These are phyloP conservation scores for Zonotrichia leucophrys DNA, from an alignment of 2,113 vertebrate species.

Conservation along the genomic window DNA sequence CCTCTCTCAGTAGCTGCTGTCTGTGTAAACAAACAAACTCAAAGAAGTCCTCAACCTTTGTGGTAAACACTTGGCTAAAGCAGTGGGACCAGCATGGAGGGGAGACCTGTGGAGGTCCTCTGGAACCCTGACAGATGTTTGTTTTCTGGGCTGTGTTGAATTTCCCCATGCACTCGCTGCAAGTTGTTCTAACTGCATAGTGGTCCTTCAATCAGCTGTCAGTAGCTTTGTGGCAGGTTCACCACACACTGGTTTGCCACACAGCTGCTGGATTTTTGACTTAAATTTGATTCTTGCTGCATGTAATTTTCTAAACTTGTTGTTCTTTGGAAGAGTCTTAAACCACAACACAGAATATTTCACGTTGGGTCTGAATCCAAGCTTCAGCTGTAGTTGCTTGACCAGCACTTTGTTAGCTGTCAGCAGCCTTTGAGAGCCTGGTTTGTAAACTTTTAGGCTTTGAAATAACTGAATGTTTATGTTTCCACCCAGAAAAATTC, in stretches of 20 bases:
- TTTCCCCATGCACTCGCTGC: neutral
- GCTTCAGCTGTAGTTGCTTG: neutral
- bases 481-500: neutral
- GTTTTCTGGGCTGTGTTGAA: neutral
- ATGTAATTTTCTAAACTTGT: neutral
- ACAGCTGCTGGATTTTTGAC: neutral
- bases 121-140: neutral
- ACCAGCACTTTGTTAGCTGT: neutral
- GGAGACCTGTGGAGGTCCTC: neutral
- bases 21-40: constrained; percentile 51
- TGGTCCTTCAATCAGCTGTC: neutral
- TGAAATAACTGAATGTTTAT: neutral
- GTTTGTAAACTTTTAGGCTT: neutral
- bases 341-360: neutral
- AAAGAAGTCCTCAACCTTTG: neutral
- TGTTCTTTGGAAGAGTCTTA: neutral
- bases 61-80: constrained; percentile 54
- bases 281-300: neutral
- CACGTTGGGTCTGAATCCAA: rapidly evolving
- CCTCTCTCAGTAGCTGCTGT: constrained; percentile 15
- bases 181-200: neutral
- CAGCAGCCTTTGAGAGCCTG: neutral
- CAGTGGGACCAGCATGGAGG: neutral
- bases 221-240: neutral
- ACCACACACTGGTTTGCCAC: neutral